Evolutionary conservation across 2,797 vertebrate genomes (phyloP).

Genomic region (Sylvia borin): DNA sequence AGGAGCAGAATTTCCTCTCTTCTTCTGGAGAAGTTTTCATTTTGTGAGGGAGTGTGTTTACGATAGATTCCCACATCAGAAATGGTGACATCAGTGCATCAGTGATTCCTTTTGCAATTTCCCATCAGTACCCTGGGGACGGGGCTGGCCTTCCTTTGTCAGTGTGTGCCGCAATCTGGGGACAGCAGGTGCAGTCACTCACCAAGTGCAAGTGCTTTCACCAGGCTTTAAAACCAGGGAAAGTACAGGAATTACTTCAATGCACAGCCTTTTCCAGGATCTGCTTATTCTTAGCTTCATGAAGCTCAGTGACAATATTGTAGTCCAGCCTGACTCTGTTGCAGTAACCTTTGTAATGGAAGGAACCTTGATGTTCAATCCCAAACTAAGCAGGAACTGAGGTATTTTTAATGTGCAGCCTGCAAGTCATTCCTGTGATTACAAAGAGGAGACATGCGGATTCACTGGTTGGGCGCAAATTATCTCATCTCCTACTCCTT

Average conservation of each 20-base stretch:
- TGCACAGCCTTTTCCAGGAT: background rate
- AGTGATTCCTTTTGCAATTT: conserved; percentile 59
- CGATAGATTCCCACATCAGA: background rate
- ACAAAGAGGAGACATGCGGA: background rate
- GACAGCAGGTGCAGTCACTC: conserved; percentile 29
- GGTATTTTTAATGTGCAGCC: background rate
- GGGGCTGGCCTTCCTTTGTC: conserved; percentile 55
- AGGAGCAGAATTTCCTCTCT: conserved; percentile 50
- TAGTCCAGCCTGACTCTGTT: background rate
- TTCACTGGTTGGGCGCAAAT: background rate
- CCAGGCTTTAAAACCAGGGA: background rate
- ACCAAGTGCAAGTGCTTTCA: background rate
- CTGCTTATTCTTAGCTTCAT: background rate
- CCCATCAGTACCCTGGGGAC: conserved; percentile 20
- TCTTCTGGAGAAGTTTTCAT: conserved; percentile 15
- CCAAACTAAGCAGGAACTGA: background rate
- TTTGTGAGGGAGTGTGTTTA: conserved; percentile 20
- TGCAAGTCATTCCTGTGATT: background rate
- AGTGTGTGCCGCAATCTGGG: background rate
- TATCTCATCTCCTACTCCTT: background rate
- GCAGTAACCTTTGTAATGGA: background rate
- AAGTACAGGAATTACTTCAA: background rate
- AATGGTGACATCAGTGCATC: conserved; percentile 51
- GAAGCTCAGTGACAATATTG: background rate
- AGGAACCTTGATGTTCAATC: background rate